Evolutionary conservation across 2,888 invertebrate species (phyloP), one percentile per base, ranked within the genome.

Genomic region (Latheticus oryzae): DNA sequence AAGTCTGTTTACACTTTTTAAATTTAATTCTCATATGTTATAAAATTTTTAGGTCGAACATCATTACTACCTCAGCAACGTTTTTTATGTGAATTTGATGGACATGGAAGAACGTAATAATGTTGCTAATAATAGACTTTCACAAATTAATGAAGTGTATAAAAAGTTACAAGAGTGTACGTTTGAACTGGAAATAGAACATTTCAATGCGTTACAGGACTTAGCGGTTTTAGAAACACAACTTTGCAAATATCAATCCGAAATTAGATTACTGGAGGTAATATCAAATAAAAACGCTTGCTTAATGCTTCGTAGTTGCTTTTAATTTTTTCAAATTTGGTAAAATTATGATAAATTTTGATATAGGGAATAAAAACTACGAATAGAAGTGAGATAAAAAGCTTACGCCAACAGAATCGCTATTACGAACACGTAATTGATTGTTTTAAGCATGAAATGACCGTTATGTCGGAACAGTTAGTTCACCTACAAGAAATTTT

Each of bases 201-300:
- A 76, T 50, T 76, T 76, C 52, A 68, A 73, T 45, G 71, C 66
- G 38, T 57, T 75, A 5, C 78, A 78, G 61, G 78, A 79, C 61
- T 58, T 76, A 5, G 69, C 71, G 21, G 63, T 72, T 35, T 64
- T 76, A 48, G 77, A 78, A 58, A 61, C 65, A 24, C 73, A 73
- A 54, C 56, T 78, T 17, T 55, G 66, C 52, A 76, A 77, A 50
- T 77, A 78, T 66, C 74, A 77, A 63, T 62, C 47, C 32, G 60
- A 71, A 48, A 70, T 68, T 30, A 73, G 70, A 55, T 24, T 50
- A 3, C 52, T 65, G 11, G 73, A 77, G 75, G 76, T 76, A 73
- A 58, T 7, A 38, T 28, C 11, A 7, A 45, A 9, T 9, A 21
- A 4, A 9, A 21, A 3, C 5, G 32, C 35, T n/a, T 5, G 43